Conservation (phyloP, 37 sponge, comb jelly and placozoan species). For the Hormiphora californensis region DNA sequence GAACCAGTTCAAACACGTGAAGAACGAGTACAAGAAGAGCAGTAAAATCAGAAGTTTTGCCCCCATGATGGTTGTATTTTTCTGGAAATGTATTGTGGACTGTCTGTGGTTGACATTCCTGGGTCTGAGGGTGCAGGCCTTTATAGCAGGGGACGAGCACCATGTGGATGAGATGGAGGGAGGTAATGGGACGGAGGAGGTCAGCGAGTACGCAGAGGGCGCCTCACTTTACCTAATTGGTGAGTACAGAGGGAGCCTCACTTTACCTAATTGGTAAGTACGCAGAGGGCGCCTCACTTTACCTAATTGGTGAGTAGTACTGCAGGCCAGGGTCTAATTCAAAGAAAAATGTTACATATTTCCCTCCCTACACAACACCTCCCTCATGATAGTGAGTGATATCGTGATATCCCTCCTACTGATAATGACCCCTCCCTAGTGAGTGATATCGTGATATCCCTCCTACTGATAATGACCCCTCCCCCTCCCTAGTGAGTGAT, state of each 20-base stretch:
- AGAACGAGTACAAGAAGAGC: background rate
- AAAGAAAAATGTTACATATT: too few relatives aligned
- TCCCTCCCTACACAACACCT: too few relatives aligned
- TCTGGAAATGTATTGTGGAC: background rate
- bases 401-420: background rate
- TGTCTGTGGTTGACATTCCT: background rate
- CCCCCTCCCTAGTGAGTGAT: background rate
- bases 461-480: background rate
- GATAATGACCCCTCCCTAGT: slow-evolving; percentile 4
- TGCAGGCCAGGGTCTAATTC: too few relatives aligned
- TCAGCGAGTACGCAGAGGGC: background rate
- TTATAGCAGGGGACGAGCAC: background rate
- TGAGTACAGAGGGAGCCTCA: background rate
- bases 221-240: background rate
- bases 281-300: background rate
- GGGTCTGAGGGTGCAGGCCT: slow-evolving; percentile 9
- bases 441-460: background rate
- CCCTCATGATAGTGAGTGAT: background rate
- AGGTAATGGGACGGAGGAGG: background rate
- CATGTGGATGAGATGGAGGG: background rate
- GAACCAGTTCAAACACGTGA: background rate
- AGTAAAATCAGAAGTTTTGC: background rate
- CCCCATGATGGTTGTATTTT: background rate
- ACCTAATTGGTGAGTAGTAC: too few relatives aligned
- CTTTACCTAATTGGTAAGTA: background rate